These are phyloP conservation scores for Embidobia sp. DNA, from an alignment of 2,888 invertebrate genomes.

Conservation along the genomic window DNA sequence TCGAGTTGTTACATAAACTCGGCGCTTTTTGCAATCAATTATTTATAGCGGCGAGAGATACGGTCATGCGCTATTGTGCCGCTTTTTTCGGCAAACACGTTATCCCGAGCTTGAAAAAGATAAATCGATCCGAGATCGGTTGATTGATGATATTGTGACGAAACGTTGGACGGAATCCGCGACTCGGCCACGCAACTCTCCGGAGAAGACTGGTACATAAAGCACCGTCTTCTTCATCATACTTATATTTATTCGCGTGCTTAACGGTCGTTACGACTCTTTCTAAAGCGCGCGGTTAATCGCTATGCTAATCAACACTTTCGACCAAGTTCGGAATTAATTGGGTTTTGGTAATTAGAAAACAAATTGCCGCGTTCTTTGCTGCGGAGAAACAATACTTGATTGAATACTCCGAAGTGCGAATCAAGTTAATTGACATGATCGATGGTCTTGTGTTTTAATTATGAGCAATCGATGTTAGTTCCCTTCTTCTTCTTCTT, in stretches of 20 bases:
- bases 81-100: slow-evolving; percentile 14
- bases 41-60: slow-evolving; percentile 9
- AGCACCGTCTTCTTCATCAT: slow-evolving; percentile 58
- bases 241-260: slow-evolving; percentile 67
- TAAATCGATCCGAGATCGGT: slow-evolving; percentile 36
- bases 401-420: slow-evolving; percentile 12
- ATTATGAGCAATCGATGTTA: no score
- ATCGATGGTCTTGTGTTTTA: no score
- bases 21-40: slow-evolving; percentile 7
- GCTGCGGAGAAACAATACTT: not conserved
- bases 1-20: not conserved
- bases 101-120: slow-evolving; percentile 46
- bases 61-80: slow-evolving; percentile 4
- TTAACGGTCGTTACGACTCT: slow-evolving; percentile 61
- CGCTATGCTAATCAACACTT: slow-evolving; percentile 68
- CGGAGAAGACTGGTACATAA: slow-evolving; percentile 60
- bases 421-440: no score
- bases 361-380: slow-evolving; percentile 13
- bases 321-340: slow-evolving; percentile 5
- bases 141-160: slow-evolving; percentile 51
- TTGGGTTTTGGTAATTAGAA: slow-evolving; percentile 40
- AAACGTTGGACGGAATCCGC: slow-evolving; percentile 37
- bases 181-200: slow-evolving; percentile 46
- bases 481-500: no score
- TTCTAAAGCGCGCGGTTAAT: slow-evolving; percentile 62